phyloP scores from a whole-genome alignment of 2,888 invertebrate species.

The Hyles lineata region DNA sequence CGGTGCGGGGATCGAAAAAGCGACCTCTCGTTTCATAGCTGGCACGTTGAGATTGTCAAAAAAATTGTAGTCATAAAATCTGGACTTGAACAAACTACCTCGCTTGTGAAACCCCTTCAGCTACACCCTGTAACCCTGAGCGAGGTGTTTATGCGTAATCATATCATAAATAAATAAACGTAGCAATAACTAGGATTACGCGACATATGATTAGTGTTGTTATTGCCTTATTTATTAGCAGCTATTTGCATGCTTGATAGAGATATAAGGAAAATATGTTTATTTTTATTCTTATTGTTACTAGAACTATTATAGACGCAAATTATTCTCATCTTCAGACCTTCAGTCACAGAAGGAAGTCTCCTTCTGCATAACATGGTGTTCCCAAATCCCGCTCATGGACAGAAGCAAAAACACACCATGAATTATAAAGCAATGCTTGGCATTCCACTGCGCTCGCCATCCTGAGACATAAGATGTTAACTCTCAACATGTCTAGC shows the following conservation, averaged over 20 bases:
- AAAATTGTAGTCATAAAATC: background rate
- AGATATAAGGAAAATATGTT: background rate
- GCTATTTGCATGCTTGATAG: too few relatives aligned
- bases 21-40: background rate
- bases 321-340: too few relatives aligned
- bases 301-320: too few relatives aligned
- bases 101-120: background rate
- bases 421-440: too few relatives aligned
- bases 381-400: too few relatives aligned
- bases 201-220: background rate
- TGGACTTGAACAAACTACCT: background rate
- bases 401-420: too few relatives aligned
- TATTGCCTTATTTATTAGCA: slow-evolving; percentile 4
- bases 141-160: background rate
- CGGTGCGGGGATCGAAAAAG: too few relatives aligned
- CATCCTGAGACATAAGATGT: too few relatives aligned
- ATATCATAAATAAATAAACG: background rate
- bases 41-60: background rate
- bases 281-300: background rate
- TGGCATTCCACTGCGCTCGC: too few relatives aligned
- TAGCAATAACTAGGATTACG: background rate
- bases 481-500: too few relatives aligned
- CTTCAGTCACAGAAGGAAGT: too few relatives aligned
- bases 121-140: slow-evolving; percentile 22
- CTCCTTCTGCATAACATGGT: too few relatives aligned